phyloP scores from a whole-genome alignment of 2,888 invertebrate genomes.

The Elysia crispata region DNA sequence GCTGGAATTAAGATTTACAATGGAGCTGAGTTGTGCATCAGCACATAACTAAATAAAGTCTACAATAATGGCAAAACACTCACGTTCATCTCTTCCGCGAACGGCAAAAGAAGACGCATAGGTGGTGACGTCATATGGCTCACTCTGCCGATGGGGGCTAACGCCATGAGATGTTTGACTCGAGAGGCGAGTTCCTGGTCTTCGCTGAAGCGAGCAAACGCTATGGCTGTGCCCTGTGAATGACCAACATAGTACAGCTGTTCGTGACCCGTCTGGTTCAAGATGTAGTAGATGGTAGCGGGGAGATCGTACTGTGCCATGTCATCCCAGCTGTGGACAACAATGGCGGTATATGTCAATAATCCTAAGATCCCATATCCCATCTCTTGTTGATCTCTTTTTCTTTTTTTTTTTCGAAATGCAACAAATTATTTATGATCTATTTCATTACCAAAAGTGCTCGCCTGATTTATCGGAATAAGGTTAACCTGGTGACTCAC shows the following conservation, averaged over 20 bases:
- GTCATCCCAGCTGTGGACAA: constrained; percentile 87
- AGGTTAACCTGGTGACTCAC: no score
- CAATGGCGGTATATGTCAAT: no score
- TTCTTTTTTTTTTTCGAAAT: no score
- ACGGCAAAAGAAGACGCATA: constrained; percentile 60
- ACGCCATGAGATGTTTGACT: constrained; percentile 73
- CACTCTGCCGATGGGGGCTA: constrained; percentile 77
- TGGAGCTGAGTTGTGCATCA: no score
- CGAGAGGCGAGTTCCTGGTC: constrained; percentile 71
- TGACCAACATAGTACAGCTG: constrained; percentile 90
- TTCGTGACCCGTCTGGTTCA: constrained; percentile 81
- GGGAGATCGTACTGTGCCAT: constrained; percentile 92
- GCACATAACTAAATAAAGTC: no score
- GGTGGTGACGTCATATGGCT: constrained; percentile 63
- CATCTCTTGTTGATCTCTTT: no score
- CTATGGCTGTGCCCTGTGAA: constrained; percentile 86
- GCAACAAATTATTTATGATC: no score
- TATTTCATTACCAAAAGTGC: no score
- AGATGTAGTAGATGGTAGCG: constrained; percentile 87
- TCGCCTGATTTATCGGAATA: no score
- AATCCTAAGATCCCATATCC: no score
- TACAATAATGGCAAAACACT: not conserved
- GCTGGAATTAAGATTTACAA: no score
- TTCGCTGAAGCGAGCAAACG: constrained; percentile 73
- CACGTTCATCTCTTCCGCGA: constrained; percentile 61